These are phyloP conservation scores for Prenolepis imparis DNA, from an alignment of 2,888 invertebrate species.

Conservation along the genomic window DNA sequence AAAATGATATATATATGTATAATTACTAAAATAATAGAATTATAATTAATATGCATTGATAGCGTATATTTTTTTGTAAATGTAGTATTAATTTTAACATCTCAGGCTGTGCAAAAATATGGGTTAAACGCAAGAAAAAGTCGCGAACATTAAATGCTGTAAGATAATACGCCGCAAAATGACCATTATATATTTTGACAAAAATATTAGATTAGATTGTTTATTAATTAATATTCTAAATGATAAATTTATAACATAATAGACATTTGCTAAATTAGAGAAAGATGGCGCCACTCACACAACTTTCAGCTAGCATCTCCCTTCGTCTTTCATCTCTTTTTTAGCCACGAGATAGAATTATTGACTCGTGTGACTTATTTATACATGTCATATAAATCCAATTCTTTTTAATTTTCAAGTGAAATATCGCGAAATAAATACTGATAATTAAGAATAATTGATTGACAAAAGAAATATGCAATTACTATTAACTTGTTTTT, in stretches of 20 bases:
- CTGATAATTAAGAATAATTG: neutral
- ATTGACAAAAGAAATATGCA: neutral
- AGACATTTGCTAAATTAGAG: constrained; percentile 59
- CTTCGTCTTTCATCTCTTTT: neutral
- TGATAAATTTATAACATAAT: constrained; percentile 60
- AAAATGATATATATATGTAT: neutral
- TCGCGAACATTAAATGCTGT: neutral
- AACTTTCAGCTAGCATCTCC: neutral
- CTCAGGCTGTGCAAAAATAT: neutral
- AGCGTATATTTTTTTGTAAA: neutral
- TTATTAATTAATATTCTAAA: constrained; percentile 16
- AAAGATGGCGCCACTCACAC: constrained; percentile 70
- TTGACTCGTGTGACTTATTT: neutral
- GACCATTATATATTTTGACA: neutral
- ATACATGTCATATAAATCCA: neutral
- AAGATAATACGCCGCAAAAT: neutral
- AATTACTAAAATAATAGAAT: neutral
- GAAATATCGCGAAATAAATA: neutral
- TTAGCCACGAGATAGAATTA: neutral
- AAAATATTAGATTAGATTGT: neutral
- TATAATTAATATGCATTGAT: neutral
- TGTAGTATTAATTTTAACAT: neutral
- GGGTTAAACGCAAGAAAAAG: neutral
- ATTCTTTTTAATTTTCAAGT: neutral
- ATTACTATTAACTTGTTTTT: neutral